phyloP scores from a whole-genome alignment of 2,113 vertebrate genomes.

The Limanda limanda region DNA sequence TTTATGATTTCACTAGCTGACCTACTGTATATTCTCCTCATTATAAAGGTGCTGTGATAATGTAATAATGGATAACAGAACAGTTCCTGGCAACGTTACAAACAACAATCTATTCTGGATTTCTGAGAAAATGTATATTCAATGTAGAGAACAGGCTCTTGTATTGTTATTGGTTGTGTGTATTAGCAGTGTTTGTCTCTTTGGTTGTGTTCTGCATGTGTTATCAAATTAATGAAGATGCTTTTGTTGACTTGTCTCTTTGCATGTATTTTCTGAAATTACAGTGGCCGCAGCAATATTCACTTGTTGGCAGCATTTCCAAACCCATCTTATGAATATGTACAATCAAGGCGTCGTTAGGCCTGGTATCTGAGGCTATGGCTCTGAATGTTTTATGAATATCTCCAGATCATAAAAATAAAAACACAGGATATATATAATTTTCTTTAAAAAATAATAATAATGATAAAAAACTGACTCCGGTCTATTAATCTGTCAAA shows the following conservation, averaged over 20 bases:
- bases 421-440: background rate
- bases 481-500: background rate
- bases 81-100: background rate
- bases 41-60: slow-evolving; percentile 18
- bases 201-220: background rate
- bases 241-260: background rate
- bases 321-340: slow-evolving; percentile 21
- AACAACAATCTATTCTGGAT: background rate
- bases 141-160: no score
- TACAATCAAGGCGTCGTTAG: background rate
- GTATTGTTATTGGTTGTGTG: background rate
- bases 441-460: background rate
- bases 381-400: background rate
- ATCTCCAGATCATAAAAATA: background rate
- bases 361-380: background rate
- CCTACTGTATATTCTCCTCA: background rate
- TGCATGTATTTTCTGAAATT: background rate
- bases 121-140: background rate
- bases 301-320: slow-evolving; percentile 17
- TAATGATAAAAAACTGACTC: background rate
- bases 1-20: background rate
- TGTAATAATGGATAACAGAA: slow-evolving; percentile 1
- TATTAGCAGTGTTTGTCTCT: background rate
- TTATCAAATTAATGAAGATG: background rate
- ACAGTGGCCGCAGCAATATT: background rate